These are phyloP conservation scores for Herpetotheres cachinnans DNA, from an alignment of 2,113 vertebrate genomes.

Conservation along the genomic window DNA sequence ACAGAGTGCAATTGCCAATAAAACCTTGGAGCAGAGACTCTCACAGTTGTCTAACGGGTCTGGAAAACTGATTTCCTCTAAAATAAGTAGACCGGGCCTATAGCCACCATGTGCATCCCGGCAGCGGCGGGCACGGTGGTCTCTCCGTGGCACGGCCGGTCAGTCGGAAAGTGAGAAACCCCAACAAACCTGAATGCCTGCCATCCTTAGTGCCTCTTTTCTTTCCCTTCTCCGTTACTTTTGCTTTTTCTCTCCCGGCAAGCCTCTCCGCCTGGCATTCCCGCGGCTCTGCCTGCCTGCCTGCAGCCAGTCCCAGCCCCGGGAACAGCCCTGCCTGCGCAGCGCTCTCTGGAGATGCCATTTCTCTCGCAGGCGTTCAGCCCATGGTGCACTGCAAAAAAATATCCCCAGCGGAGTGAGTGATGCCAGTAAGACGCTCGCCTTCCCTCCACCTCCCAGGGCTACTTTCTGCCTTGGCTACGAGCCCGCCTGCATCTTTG, in stretches of 20 bases:
- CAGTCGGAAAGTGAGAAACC: background rate
- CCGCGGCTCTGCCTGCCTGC: background rate
- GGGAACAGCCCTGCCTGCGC: background rate
- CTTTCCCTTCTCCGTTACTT: background rate
- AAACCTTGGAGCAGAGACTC: background rate
- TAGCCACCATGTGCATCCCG: accelerated
- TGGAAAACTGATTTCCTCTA: background rate
- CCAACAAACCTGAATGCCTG: background rate
- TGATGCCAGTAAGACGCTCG: background rate
- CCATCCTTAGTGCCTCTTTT: background rate
- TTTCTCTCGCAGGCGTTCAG: background rate
- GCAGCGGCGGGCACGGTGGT: background rate
- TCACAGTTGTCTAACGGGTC: background rate
- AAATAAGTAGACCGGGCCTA: background rate
- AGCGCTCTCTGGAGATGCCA: background rate
- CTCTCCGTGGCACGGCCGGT: accelerated
- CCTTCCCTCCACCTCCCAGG: background rate
- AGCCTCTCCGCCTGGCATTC: background rate
- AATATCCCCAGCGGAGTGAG: background rate
- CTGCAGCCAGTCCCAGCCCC: background rate
- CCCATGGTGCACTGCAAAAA: background rate
- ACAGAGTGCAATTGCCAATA: background rate
- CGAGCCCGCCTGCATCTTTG: conserved; percentile 45
- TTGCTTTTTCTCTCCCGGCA: background rate
- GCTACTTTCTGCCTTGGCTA: conserved; percentile 32